Conservation (phyloP, 2,113 vertebrate genomes). For the Mesocricetus auratus region DNA sequence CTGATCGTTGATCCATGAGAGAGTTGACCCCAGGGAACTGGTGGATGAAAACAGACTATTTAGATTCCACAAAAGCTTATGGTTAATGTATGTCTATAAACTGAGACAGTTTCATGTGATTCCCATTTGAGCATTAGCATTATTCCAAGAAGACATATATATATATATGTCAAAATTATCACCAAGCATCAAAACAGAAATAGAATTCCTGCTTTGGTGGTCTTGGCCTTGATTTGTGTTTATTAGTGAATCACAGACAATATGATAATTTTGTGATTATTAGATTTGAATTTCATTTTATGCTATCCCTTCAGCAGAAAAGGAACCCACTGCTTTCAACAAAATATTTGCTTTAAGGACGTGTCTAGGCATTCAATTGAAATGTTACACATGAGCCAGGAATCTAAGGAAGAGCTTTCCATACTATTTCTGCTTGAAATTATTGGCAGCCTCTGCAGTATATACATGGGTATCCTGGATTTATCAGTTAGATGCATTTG, state of each 20-base stretch:
- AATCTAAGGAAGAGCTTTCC: neutral
- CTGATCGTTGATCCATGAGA: neutral
- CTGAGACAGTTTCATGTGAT: neutral
- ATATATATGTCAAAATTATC: neutral
- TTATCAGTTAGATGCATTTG: neutral
- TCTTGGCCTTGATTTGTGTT: neutral
- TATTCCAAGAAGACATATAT: conserved; percentile 48
- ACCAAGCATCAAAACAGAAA: conserved; percentile 38
- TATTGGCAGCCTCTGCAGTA: neutral
- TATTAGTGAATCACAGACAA: neutral
- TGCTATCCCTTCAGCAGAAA: neutral
- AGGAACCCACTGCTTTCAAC: conserved; percentile 18
- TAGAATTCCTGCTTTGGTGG: neutral
- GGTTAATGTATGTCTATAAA: neutral
- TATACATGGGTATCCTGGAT: neutral
- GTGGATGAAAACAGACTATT: neutral
- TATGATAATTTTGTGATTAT: conserved; percentile 1
- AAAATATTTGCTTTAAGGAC: conserved; percentile 6
- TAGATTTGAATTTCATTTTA: conserved; percentile 40
- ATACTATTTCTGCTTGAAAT: conserved; percentile 19
- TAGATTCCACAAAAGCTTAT: neutral
- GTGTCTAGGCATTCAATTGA: conserved; percentile 18
- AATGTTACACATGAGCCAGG: neutral
- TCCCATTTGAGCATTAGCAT: conserved; percentile 7
- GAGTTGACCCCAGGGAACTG: too few relatives aligned